Base-by-base conservation (phyloP, 2,113 vertebrate genomes). In the Tricholaema leucomelas region DNA sequence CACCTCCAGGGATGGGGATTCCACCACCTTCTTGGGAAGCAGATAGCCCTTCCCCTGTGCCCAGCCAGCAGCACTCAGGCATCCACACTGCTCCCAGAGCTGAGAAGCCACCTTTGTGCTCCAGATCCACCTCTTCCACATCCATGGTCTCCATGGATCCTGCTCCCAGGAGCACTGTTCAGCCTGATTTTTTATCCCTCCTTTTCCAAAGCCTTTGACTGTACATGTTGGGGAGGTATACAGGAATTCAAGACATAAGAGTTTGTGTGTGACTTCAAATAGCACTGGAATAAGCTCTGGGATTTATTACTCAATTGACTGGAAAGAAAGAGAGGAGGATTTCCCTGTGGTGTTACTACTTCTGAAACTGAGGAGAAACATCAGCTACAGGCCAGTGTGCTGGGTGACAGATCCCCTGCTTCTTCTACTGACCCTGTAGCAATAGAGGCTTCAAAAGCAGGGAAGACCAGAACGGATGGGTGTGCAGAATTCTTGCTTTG, bases 231-330 rank as follows among this genome's bases (percentile, higher is more conserved):
- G 44, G 31, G 44, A 82, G 25, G 50, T 18, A 59, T 79, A 81
- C 73, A 25, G 78, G 78, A 91, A 85, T 67, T 75, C 87, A 85
- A 76, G 59, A 85, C 56, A 58, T 80, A 88, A 83, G 42, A 19
- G 44, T 80, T 79, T 14, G 17, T 69, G 54, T 78, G 21, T 85
- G 55, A 87, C 59, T 92, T 91, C 84, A 95, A 91, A 94, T 23
- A 82, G 71, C 81, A 70, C 72, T 93, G 64, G 23, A 87, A 73
- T 85, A 85, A 87, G 40, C 90, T 82, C 65, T 87, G 52, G 84
- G 64, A 85, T 81, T 91, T 92, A 87, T 96, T 96, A 89, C 82
- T 92, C 81, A 94, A 87, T 76, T 91, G 81, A 92, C 67, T 79
- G 48, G 66, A 88, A 91, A 70, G 40, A 91, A 25, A 83, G 31